phyloP scores from a whole-genome alignment of 2,113 vertebrate species.

The Etia nguti region DNA sequence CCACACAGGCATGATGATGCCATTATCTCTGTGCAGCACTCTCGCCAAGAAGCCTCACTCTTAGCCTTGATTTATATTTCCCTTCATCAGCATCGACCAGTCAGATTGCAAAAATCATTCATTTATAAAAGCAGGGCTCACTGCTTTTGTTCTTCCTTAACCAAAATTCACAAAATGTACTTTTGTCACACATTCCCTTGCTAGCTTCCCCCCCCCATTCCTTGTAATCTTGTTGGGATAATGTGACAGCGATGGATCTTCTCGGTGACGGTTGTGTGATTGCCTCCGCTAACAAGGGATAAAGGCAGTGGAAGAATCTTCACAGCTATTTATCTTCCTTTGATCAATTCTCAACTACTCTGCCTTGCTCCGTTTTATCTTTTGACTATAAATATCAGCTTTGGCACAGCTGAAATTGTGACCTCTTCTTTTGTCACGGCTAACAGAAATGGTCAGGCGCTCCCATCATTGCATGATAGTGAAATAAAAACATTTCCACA shows the following conservation, averaged over 20 bases:
- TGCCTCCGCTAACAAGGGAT: constrained; percentile 56
- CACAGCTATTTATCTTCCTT: constrained; percentile 53
- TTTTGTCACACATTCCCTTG: constrained; percentile 23
- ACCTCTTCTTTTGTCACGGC: neutral
- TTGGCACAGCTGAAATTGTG: neutral
- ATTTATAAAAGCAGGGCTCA: constrained; percentile 51
- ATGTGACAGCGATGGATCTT: constrained; percentile 58
- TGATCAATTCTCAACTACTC: constrained; percentile 36
- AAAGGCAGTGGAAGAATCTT: constrained; percentile 37
- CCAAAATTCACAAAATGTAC: constrained; percentile 40
- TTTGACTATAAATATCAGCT: neutral
- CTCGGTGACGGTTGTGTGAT: constrained; percentile 40
- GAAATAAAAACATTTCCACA: neutral
- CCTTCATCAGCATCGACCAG: constrained; percentile 60
- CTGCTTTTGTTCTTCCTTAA: constrained; percentile 36
- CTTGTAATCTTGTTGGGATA: constrained; percentile 27
- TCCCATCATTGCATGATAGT: neutral
- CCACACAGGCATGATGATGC: constrained; percentile 56
- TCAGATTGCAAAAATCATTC: constrained; percentile 62
- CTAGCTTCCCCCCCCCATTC: neutral
- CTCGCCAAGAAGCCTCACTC: constrained; percentile 32
- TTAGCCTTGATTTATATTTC: constrained; percentile 65
- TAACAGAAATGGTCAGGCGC: neutral
- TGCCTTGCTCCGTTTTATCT: neutral
- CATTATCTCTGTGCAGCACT: constrained; percentile 61